Evolutionary conservation across 2,113 vertebrate species (phyloP).

Genomic region (Atrichornis clamosus): DNA sequence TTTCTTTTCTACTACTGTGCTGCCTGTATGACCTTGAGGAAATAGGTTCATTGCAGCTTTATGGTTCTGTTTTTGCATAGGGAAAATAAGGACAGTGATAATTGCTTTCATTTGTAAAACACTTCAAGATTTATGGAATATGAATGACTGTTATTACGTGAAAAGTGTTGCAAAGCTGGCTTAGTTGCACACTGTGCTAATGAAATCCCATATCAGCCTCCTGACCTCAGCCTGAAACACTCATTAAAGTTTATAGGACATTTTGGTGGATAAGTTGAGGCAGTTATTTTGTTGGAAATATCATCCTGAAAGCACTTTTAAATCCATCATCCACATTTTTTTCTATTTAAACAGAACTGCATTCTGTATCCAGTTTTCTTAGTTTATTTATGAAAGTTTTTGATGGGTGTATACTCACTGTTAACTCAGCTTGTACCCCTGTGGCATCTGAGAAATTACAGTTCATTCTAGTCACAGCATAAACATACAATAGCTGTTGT

Average conservation of each 20-base stretch:
- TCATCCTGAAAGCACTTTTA: not conserved
- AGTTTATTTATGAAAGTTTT: conserved; percentile 13
- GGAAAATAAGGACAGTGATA: conserved; percentile 21
- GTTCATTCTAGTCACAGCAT: not conserved
- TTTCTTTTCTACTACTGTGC: not conserved
- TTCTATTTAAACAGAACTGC: not conserved
- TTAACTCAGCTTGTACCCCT: not conserved
- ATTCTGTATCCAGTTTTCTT: not conserved
- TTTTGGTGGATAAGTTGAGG: not conserved
- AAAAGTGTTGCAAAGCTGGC: conserved; percentile 20
- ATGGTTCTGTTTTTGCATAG: not conserved
- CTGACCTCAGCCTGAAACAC: conserved; percentile 6
- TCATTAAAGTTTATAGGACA: conserved; percentile 34
- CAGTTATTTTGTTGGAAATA: conserved; percentile 6
- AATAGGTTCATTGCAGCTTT: not conserved
- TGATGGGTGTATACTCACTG: not conserved
- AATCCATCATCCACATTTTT: not conserved
- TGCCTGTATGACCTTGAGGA: not conserved
- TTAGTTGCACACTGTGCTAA: not conserved
- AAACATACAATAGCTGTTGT: not conserved
- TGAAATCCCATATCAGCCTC: not conserved
- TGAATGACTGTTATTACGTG: not conserved
- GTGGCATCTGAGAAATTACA: not conserved
- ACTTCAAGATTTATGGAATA: conserved; percentile 20
- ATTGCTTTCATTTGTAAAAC: conserved; percentile 40